Percentiles rank a stretch among this genome's conserved stretches.
Conservation (phyloP, 1,140 invertebrate species). For the Lepidurus arcticus region DNA sequence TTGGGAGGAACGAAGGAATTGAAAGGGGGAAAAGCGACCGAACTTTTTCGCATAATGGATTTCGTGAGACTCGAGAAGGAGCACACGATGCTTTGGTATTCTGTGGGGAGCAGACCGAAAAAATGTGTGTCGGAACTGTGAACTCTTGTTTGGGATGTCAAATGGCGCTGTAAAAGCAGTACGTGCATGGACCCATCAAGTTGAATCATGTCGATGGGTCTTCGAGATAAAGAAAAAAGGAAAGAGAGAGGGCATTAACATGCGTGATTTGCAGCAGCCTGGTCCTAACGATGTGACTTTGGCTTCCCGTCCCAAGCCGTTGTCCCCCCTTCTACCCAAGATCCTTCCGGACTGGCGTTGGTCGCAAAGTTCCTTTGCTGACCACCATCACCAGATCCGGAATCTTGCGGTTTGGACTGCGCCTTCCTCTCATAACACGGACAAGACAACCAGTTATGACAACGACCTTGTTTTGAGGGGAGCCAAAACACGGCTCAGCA, state of each 20-base stretch:
- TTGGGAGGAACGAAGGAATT: too few relatives aligned
- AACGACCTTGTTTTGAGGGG: background rate
- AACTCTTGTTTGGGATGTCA: background rate
- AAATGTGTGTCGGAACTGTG: background rate
- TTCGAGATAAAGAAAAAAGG: background rate
- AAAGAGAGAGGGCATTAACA: background rate
- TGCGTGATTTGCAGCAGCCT: background rate
- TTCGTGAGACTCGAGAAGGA: background rate
- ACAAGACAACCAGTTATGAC: too few relatives aligned
- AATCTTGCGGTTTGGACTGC: slow-evolving; percentile 5
- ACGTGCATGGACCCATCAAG: slow-evolving; percentile 2
- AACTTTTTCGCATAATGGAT: too few relatives aligned
- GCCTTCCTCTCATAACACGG: too few relatives aligned
- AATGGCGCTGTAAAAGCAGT: background rate
- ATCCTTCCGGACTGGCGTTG: background rate
- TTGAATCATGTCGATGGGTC: background rate
- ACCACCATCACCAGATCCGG: background rate
- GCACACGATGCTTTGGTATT: background rate
- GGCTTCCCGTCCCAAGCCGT: background rate
- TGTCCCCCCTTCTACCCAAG: background rate
- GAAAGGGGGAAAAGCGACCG: too few relatives aligned
- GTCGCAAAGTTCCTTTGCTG: background rate
- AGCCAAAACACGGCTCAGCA: background rate
- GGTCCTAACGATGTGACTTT: background rate
- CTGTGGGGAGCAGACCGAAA: background rate